Evolutionary conservation across 2,797 vertebrate genomes (phyloP).

Genomic region (Channallabes apus): DNA sequence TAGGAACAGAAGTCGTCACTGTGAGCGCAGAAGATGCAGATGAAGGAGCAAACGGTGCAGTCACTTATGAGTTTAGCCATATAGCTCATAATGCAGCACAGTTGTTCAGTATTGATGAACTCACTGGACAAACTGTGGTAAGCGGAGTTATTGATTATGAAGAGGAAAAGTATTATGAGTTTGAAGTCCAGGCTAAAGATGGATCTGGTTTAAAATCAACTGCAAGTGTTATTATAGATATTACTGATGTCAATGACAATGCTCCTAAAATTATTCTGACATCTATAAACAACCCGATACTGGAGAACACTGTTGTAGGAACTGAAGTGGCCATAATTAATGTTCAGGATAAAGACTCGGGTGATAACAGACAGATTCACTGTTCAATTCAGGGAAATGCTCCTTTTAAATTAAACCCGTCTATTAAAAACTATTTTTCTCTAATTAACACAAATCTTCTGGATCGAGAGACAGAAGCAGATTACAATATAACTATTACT

Average conservation of each 20-base stretch:
- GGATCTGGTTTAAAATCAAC: slow-evolving; percentile 67
- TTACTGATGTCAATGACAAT: slow-evolving; percentile 81
- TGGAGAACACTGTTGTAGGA: slow-evolving; percentile 65
- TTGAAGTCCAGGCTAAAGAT: slow-evolving; percentile 74
- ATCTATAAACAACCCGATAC: slow-evolving; percentile 68
- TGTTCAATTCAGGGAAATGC: slow-evolving; percentile 70
- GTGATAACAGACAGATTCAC: slow-evolving; percentile 66
- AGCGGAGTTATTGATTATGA: slow-evolving; percentile 64
- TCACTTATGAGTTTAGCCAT: slow-evolving; percentile 60
- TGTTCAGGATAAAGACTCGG: slow-evolving; percentile 73
- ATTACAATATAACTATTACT: slow-evolving; percentile 65
- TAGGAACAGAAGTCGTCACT: slow-evolving; percentile 59
- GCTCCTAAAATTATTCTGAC: slow-evolving; percentile 69
- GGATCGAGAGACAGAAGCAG: slow-evolving; percentile 64
- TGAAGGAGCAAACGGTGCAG: slow-evolving; percentile 62
- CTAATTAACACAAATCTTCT: slow-evolving; percentile 64
- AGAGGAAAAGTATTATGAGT: slow-evolving; percentile 62
- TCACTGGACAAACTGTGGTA: slow-evolving; percentile 53
- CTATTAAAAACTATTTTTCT: slow-evolving; percentile 77
- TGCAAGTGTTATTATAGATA: slow-evolving; percentile 64
- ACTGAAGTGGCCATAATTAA: slow-evolving; percentile 71
- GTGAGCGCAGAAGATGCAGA: slow-evolving; percentile 68
- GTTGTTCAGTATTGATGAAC: slow-evolving; percentile 62
- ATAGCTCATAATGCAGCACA: slow-evolving; percentile 44
- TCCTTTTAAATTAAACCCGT: slow-evolving; percentile 75